These are phyloP conservation scores for Scrobipalpa atriplicella DNA, from an alignment of 2,888 invertebrate species.

Conservation along the genomic window DNA sequence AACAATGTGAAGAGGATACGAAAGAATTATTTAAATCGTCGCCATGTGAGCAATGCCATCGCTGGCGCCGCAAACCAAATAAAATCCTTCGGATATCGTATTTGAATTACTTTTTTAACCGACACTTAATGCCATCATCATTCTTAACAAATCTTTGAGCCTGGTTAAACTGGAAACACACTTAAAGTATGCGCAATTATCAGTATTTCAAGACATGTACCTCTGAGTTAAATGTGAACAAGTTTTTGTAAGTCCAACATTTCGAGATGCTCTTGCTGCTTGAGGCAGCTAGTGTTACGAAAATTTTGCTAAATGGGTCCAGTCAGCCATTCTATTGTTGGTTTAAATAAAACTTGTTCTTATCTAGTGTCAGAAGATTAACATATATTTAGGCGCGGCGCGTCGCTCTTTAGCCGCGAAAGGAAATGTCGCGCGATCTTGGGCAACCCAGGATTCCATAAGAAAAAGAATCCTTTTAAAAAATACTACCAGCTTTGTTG, in stretches of 20 bases:
- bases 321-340: constrained; percentile 41
- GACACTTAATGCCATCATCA: not conserved
- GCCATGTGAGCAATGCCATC: constrained; percentile 28
- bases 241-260: constrained; percentile 48
- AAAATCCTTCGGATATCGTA: constrained; percentile 2
- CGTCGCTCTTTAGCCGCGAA: constrained; percentile 49
- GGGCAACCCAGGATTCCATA: constrained; percentile 31
- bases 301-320: constrained; percentile 49
- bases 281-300: constrained; percentile 48
- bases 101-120: constrained; percentile 2
- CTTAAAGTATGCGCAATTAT: constrained; percentile 19
- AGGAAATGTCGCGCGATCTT: constrained; percentile 44
- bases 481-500: constrained; percentile 27
- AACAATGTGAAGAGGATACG: constrained; percentile 29
- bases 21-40: constrained; percentile 35
- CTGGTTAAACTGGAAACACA: not conserved
- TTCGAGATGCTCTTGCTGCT: constrained; percentile 45
- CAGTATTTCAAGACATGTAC: constrained; percentile 1
- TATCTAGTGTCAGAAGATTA: constrained; percentile 49
- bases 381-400: constrained; percentile 54
- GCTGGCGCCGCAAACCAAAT: constrained; percentile 40
- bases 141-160: not conserved
- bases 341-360: constrained; percentile 38
- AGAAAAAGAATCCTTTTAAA: constrained; percentile 43
- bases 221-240: constrained; percentile 44